Evolutionary conservation across 1,140 invertebrate species (phyloP), one percentile per base, ranked within the genome.

Genomic region (Harlomillsia oculata): DNA sequence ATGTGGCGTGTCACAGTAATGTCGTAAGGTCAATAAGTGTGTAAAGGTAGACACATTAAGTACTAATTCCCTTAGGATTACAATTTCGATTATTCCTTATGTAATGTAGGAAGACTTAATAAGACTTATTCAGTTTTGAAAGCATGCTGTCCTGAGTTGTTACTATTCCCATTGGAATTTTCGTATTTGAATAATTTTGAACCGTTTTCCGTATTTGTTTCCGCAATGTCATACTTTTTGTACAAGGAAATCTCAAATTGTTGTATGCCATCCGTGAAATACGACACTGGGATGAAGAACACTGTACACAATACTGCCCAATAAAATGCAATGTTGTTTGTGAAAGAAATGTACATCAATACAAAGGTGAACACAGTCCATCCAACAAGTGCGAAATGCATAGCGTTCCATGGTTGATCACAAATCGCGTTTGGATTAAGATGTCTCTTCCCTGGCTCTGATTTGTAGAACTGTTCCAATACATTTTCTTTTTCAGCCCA

Each of bases 181-280:
- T n/a, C n/a, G n/a, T n/a, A n/a, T n/a, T n/a, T n/a, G n/a, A n/a
- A n/a, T n/a, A n/a, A n/a, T n/a, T n/a, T n/a, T n/a, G n/a, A n/a
- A n/a, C n/a, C n/a, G n/a, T n/a, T n/a, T n/a, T n/a, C n/a, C n/a
- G n/a, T n/a, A n/a, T n/a, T n/a, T n/a, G n/a, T n/a, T n/a, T n/a
- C n/a, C n/a, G n/a, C n/a, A n/a, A n/a, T n/a, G n/a, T n/a, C n/a
- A n/a, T n/a, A n/a, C n/a, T n/a, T n/a, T n/a, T n/a, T n/a, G n/a
- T 75, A 74, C 62, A 76, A 74, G 32, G 62, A 67, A 4, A 77
- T 75, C 68, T 80, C 78, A 23, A 80, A 62, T 56, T 77, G 71
- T 65, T 74, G 77, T 55, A 81, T 77, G 8, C 77, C 77, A 37
- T 72, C 72, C 16, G 66, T 74, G 36, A 73, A 68, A 16, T 76